phyloP scores from a whole-genome alignment of 2,888 invertebrate species.

The Antheraea yamamai region DNA sequence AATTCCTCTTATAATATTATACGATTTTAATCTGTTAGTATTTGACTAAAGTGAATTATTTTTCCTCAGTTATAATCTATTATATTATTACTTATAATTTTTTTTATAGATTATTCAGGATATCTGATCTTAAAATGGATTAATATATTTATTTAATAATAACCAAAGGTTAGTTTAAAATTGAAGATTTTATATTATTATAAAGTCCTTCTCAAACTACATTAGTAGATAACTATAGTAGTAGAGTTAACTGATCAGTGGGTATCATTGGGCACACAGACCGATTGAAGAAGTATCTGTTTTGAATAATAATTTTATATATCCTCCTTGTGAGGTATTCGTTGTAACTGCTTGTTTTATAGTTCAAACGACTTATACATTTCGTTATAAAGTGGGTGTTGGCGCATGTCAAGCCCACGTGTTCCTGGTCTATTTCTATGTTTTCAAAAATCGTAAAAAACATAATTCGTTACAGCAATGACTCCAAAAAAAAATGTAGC shows the following conservation, averaged over 20 bases:
- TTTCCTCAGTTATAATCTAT: not conserved
- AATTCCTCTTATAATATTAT: no score
- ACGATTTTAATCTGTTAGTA: no score
- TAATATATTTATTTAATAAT: not conserved
- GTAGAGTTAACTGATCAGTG: not conserved
- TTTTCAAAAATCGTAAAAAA: not conserved
- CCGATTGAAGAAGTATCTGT: not conserved
- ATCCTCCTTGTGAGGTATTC: slow-evolving; percentile 5
- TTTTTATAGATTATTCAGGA: not conserved
- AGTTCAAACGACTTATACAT: not conserved
- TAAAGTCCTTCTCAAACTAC: not conserved
- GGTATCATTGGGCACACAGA: not conserved
- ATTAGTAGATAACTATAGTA: no score
- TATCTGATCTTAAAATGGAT: not conserved
- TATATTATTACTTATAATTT: not conserved
- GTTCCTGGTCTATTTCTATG: not conserved
- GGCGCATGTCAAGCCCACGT: not conserved
- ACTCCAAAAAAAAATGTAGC: not conserved
- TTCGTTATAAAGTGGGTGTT: not conserved
- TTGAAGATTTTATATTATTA: not conserved
- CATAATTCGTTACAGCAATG: not conserved
- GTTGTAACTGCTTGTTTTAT: slow-evolving; percentile 7
- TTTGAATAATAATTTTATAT: slow-evolving; percentile 3
- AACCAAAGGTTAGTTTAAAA: not conserved
- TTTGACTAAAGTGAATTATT: no score